Conservation (phyloP, 2,888 invertebrate genomes). For the Tromatobia lineatoria region DNA sequence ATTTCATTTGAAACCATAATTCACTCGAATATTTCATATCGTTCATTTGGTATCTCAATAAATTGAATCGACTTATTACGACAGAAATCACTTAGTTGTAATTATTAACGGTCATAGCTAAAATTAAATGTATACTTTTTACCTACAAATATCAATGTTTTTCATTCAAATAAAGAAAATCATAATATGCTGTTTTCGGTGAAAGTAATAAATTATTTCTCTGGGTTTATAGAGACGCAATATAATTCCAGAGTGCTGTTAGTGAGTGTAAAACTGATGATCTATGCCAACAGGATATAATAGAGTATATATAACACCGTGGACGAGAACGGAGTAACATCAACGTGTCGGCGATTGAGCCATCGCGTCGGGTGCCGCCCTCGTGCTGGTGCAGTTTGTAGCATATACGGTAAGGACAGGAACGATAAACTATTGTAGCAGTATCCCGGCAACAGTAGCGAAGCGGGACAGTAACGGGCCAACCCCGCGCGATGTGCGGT, state of each 20-base stretch:
- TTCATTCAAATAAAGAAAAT: too few relatives aligned
- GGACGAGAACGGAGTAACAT: slow-evolving; percentile 6
- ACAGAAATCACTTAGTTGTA: too few relatives aligned
- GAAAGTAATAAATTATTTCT: too few relatives aligned
- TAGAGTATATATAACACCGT: background rate
- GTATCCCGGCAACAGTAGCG: background rate
- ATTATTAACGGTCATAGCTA: too few relatives aligned
- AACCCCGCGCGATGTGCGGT: slow-evolving; percentile 39
- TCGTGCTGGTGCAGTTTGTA: slow-evolving; percentile 13
- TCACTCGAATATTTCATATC: too few relatives aligned
- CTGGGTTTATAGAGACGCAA: background rate
- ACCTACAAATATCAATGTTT: too few relatives aligned
- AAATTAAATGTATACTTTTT: too few relatives aligned
- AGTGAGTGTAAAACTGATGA: slow-evolving; percentile 16
- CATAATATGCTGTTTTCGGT: too few relatives aligned
- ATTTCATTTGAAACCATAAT: too few relatives aligned
- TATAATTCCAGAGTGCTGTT: background rate
- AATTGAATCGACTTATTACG: too few relatives aligned
- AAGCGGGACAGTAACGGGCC: slow-evolving; percentile 3
- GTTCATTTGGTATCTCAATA: too few relatives aligned
- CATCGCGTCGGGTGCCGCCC: slow-evolving; percentile 24
- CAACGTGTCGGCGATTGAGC: slow-evolving; percentile 31
- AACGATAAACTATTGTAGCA: slow-evolving; percentile 30
- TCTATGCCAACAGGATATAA: slow-evolving; percentile 7
- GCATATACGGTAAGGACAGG: slow-evolving; percentile 19